phyloP scores from a whole-genome alignment of 2,888 invertebrate genomes.

The Teinopalpus imperialis region DNA sequence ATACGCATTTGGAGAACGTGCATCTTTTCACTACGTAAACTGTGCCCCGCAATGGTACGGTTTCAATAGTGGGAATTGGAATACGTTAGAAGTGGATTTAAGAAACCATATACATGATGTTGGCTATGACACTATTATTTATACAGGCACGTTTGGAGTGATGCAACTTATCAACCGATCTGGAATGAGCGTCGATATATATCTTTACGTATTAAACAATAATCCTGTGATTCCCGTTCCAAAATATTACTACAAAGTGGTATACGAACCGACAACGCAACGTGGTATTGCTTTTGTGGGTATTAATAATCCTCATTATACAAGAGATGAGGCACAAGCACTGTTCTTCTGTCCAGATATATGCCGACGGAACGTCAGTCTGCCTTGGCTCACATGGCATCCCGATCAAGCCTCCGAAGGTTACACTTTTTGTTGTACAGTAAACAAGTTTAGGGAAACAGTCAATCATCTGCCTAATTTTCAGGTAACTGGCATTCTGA shows the following conservation, averaged over 20 bases:
- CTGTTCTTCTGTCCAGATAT: slow-evolving; percentile 74
- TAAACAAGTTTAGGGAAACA: slow-evolving; percentile 74
- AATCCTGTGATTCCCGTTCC: slow-evolving; percentile 71
- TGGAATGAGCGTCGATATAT: slow-evolving; percentile 56
- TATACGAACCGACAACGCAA: slow-evolving; percentile 72
- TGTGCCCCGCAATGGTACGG: slow-evolving; percentile 86
- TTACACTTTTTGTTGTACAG: slow-evolving; percentile 82
- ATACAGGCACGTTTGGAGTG: slow-evolving; percentile 84
- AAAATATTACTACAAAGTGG: slow-evolving; percentile 74
- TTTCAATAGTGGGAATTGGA: slow-evolving; percentile 84
- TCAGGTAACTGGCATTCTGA: slow-evolving; percentile 60
- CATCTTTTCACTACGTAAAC: slow-evolving; percentile 86
- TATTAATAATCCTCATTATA: slow-evolving; percentile 83
- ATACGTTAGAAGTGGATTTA: slow-evolving; percentile 72
- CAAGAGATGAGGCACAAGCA: slow-evolving; percentile 43
- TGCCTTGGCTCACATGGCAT: slow-evolving; percentile 83
- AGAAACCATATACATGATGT: slow-evolving; percentile 55
- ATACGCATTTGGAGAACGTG: slow-evolving; percentile 80
- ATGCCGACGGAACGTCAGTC: slow-evolving; percentile 67
- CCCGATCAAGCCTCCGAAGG: slow-evolving; percentile 71
- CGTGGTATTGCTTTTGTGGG: slow-evolving; percentile 82
- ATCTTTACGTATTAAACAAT: slow-evolving; percentile 56
- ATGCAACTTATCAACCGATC: slow-evolving; percentile 71
- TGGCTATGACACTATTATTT: slow-evolving; percentile 65
- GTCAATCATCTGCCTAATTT: slow-evolving; percentile 79